Evolutionary conservation across 1,140 invertebrate genomes (phyloP), one percentile per base, ranked within the genome.

Genomic region (Heliconius himera): DNA sequence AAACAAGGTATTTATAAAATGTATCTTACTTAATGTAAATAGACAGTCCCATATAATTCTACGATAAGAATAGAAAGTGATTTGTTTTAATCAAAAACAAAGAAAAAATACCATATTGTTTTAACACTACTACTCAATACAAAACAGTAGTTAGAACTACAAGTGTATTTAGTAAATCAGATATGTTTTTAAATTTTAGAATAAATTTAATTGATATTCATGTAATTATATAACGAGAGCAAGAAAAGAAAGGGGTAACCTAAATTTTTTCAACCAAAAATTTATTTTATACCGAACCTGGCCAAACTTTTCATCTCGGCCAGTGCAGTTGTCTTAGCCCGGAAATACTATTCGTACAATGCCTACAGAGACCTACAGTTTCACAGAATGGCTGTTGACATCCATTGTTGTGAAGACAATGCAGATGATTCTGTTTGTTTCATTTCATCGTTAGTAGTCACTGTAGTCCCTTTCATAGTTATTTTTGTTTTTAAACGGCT

Each of bases 321-420:
- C 60, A 66, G 60, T 29, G 26, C 70, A 72, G 70, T 74, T 74
- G 73, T 54, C 73, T 33, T 74, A 33, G 38, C 80, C 77, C 81
- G 83, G 84, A 85, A 87, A 85, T 87, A 84, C 79, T 79, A 85
- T 83, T 81, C 82, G 72, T 82, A 85, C 85, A 85, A 85, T 87
- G 83, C 78, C 82, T 83, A 41, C 70, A 72, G 60, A 66, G 60
- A 66, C 60, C 60, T 66, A 84, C 84, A 82, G 83, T 88, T 87
- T 81, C 85, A 77, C 79, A 87, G 87, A 85, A 87, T 86, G 82
- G 86, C 85, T 87, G 84, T 87, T 88, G 85, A 88, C 89, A 90
- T 83, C 70, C 83, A 89, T 89, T 89, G 88, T 89, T 83, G 85
- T 13, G 49, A 79, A 83, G 78, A 89, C 87, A 89, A 88, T 86